Evolutionary conservation across 1,140 invertebrate species (phyloP), one percentile per base, ranked within the genome.

Genomic region (Lepidostoma basale): DNA sequence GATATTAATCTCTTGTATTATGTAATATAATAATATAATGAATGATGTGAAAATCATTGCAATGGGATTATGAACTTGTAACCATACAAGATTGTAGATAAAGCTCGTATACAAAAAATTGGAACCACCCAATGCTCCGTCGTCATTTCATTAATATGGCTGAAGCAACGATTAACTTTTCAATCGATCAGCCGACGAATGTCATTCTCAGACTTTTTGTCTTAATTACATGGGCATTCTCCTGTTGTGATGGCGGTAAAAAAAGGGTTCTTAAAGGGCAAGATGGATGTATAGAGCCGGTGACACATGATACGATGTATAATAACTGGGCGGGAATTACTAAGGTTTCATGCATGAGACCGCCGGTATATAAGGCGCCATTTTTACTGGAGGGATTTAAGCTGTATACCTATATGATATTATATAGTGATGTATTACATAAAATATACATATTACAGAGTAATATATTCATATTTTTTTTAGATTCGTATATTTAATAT

Each of bases 301-400:
- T 59, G 54, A 59, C 9, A 59, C 40, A 25, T 39, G 54, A 59
- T 59, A 59, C 54, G 54, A 39, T 16, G 54, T 59, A 59, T 59
- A 22, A 59, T 59, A 40, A 23, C 54, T 36, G 30, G 54, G 33
- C 30, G 54, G 36, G 54, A 39, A 39, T 36, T 59, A 20, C 30
- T 59, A 59, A 59, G 54, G 54, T 59, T 59, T 59, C 54, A 39
- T n/a, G 22, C 18, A 23, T n/a, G n/a, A n/a, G n/a, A n/a, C n/a
- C n/a, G n/a, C n/a, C n/a, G n/a, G n/a, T n/a, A n/a, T n/a, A n/a
- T n/a, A n/a, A 14, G 54, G 54, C 54, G 54, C 54, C 54, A 40
- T 59, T 39, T 59, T 39, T 6, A 12, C 6, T 33, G 30, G 30
- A 12, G 5, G 30, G 30, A n/a, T n/a, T 33, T 6, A 12, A 33